Conservation (phyloP, 2,888 invertebrate species). For the Cheilosia soror region DNA sequence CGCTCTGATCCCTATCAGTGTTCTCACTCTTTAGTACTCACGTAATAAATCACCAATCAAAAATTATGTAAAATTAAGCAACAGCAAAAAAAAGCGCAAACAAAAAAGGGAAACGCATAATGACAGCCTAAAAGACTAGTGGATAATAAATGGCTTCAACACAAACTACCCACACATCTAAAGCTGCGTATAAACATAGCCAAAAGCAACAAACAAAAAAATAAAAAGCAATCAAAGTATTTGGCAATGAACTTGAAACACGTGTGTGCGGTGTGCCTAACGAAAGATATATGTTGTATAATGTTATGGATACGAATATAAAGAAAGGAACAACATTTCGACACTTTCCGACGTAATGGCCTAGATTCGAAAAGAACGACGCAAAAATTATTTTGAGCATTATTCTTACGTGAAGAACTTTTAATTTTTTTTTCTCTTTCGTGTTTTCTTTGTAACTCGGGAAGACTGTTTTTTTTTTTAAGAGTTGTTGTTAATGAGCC, state of each 20-base stretch:
- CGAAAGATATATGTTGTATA: constrained; percentile 38
- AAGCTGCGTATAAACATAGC: constrained; percentile 10
- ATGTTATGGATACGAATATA: not conserved
- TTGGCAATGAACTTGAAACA: constrained; percentile 75
- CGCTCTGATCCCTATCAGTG: constrained; percentile 4
- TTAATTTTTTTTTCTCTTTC: constrained; percentile 28
- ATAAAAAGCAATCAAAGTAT: constrained; percentile 37
- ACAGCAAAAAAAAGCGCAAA: constrained; percentile 9
- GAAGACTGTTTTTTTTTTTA: not conserved
- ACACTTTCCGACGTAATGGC: constrained; percentile 76
- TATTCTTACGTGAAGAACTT: constrained; percentile 10
- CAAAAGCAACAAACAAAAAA: constrained; percentile 44
- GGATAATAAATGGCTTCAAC: constrained; percentile 28
- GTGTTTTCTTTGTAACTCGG: constrained; percentile 1
- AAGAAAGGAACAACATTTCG: constrained; percentile 48
- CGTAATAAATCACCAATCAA: constrained; percentile 23
- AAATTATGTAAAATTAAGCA: constrained; percentile 13
- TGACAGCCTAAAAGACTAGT: constrained; percentile 18
- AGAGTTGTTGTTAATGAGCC: not conserved
- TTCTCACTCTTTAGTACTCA: not conserved
- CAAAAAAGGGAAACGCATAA: constrained; percentile 47
- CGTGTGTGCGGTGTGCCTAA: constrained; percentile 58
- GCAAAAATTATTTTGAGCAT: constrained; percentile 56
- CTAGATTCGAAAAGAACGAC: constrained; percentile 73
- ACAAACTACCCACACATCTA: constrained; percentile 16